Percentiles rank a stretch among this genome's conserved stretches.
Conservation (phyloP, 2,113 vertebrate genomes). For the Pelecanoides urinatrix region DNA sequence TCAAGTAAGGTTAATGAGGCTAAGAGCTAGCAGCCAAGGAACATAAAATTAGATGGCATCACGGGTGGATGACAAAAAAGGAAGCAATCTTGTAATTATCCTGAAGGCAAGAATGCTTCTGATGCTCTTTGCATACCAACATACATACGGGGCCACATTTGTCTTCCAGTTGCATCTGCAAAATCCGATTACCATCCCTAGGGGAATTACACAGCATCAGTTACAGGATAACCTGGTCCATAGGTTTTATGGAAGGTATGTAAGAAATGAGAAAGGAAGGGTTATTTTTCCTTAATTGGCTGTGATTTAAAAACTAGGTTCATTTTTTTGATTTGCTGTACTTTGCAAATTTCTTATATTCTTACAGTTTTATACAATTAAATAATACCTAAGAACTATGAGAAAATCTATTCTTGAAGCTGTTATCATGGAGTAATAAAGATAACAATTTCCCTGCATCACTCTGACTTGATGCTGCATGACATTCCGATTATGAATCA, state of each 20-base stretch:
- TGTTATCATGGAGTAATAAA: background rate
- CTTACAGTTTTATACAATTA: background rate
- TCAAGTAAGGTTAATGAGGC: constrained; percentile 63
- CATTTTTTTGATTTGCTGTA: background rate
- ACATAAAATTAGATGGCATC: constrained; percentile 59
- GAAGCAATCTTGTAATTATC: constrained; percentile 34
- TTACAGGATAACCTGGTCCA: background rate
- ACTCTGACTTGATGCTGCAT: background rate
- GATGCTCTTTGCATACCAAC: background rate
- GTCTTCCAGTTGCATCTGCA: background rate
- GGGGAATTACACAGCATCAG: background rate
- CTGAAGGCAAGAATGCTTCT: background rate
- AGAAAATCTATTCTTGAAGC: background rate
- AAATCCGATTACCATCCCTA: background rate
- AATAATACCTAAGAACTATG: background rate
- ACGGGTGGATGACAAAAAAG: constrained; percentile 35
- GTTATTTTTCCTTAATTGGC: background rate
- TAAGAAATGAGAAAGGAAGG: background rate
- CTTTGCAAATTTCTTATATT: background rate
- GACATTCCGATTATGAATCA: background rate
- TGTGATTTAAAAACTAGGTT: background rate
- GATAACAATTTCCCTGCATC: background rate
- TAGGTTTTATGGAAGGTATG: background rate
- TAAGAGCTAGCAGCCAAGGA: constrained; percentile 46
- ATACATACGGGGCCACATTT: background rate